phyloP scores from a whole-genome alignment of 1,140 invertebrate genomes.

The Venustaconcha ellipsiformis region DNA sequence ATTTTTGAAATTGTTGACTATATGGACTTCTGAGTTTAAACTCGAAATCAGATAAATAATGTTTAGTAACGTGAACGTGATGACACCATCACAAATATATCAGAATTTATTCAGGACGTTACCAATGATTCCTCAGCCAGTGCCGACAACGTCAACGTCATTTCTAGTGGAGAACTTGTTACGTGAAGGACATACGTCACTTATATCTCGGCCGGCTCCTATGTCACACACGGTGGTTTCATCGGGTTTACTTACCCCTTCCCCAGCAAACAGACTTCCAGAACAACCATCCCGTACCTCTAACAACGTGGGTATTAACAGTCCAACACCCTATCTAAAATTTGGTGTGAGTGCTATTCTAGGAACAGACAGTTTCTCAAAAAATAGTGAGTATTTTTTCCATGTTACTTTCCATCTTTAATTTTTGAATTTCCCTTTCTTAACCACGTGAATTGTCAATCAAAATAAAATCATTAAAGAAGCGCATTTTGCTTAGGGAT shows the following conservation, averaged over 20 bases:
- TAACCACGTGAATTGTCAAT: background rate
- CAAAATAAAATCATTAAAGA: background rate
- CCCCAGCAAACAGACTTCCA: background rate
- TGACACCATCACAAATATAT: constrained; percentile 53
- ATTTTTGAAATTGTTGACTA: no score
- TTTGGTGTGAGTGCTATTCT: constrained; percentile 93
- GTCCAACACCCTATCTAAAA: constrained; percentile 79
- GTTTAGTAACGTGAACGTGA: constrained; percentile 29
- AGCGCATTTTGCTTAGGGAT: background rate
- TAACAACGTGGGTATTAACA: constrained; percentile 8
- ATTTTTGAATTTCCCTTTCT: background rate
- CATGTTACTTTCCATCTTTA: background rate
- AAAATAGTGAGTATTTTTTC: constrained; percentile 26
- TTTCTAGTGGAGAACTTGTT: constrained; percentile 74
- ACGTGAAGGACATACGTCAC: constrained; percentile 61
- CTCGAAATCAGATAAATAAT: no score
- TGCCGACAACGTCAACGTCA: constrained; percentile 52
- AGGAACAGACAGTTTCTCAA: constrained; percentile 33
- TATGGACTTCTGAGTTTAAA: no score
- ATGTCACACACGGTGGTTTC: constrained; percentile 30
- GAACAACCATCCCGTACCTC: constrained; percentile 1
- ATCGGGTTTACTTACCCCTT: constrained; percentile 7
- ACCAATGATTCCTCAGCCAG: constrained; percentile 30
- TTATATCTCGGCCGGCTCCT: constrained; percentile 25
- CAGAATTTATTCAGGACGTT: constrained; percentile 50